A percentile compares a stretch with the other conserved stretches of the same genome.
These are phyloP conservation scores for Seriola rivoliana DNA, from an alignment of 2,113 vertebrate genomes.

Conservation along the genomic window DNA sequence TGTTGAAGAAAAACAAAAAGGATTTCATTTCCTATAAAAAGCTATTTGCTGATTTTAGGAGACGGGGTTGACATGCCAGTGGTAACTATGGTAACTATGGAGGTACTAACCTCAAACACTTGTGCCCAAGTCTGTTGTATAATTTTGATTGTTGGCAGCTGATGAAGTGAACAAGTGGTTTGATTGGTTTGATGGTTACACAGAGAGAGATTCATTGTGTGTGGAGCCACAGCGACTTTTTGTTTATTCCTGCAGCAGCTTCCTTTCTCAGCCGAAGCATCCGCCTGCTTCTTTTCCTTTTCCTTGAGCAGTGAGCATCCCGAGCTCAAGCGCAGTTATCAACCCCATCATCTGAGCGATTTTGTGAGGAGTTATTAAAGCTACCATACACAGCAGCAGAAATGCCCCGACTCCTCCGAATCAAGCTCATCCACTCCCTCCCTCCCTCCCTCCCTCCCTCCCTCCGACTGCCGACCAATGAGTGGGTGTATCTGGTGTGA, in stretches of 20 bases:
- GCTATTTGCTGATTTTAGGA: too few species aligned
- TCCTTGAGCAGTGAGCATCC: not conserved
- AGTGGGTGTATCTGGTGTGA: constrained; percentile 12
- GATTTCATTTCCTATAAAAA: too few species aligned
- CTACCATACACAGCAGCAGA: constrained; percentile 1
- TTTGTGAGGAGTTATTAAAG: constrained; percentile 31
- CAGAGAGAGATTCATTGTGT: not conserved
- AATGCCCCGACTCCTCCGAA: constrained; percentile 18
- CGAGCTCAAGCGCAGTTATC: constrained; percentile 27
- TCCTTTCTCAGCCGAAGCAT: not conserved
- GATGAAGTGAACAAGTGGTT: not conserved
- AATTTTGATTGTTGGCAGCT: not conserved
- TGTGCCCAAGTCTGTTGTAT: not conserved
- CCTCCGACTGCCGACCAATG: constrained; percentile 21
- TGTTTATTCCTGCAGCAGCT: too few species aligned
- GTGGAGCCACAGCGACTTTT: too few species aligned
- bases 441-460: constrained; percentile 2
- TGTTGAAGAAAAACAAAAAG: too few species aligned
- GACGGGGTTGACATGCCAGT: too few species aligned
- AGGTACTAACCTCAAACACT: not conserved
- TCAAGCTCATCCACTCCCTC: constrained; percentile 38
- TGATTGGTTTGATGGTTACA: not conserved
- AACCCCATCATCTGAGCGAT: not conserved
- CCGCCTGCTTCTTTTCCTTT: not conserved
- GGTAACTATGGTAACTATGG: not conserved